Evolutionary conservation across 1,140 invertebrate genomes (phyloP).

Genomic region (Hydropsyche tenuis): DNA sequence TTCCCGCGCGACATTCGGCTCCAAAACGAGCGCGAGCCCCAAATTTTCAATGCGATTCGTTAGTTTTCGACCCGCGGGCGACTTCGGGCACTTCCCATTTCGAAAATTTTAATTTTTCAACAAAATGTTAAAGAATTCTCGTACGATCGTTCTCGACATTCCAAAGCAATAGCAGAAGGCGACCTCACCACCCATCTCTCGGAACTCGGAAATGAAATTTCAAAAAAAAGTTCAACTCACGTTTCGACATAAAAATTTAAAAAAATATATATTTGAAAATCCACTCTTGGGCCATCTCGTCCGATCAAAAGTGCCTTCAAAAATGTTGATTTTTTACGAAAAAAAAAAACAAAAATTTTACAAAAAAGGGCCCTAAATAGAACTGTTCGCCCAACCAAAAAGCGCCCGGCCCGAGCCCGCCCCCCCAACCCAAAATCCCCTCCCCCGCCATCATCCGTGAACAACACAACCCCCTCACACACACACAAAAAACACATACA

Average conservation of each 20-base stretch:
- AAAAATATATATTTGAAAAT: conserved; percentile 61
- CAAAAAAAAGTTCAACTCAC: conserved; percentile 53
- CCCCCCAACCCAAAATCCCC: conserved; percentile 9
- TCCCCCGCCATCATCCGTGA: not conserved
- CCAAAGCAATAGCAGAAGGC: conserved; percentile 67
- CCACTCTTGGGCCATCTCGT: conserved; percentile 82
- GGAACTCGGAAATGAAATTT: conserved; percentile 51
- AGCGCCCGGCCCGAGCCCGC: conserved; percentile 56
- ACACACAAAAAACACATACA: not conserved
- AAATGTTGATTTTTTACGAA: conserved; percentile 84
- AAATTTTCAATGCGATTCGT: no score
- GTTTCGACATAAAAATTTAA: conserved; percentile 33
- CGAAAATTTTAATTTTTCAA: no score
- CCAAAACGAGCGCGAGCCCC: no score
- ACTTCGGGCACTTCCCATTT: no score
- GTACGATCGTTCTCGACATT: conserved; percentile 60
- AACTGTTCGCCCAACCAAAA: conserved; percentile 72
- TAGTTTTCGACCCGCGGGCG: no score
- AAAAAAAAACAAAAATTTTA: conserved; percentile 72
- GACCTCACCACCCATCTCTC: conserved; percentile 47
- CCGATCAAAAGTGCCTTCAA: conserved; percentile 89
- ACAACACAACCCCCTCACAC: not conserved
- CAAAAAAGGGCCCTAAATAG: conserved; percentile 84
- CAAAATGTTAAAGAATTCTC: no score
- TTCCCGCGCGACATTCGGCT: no score